Evolutionary conservation across 2,888 invertebrate species (phyloP).

Genomic region (Subacronicta megacephala): DNA sequence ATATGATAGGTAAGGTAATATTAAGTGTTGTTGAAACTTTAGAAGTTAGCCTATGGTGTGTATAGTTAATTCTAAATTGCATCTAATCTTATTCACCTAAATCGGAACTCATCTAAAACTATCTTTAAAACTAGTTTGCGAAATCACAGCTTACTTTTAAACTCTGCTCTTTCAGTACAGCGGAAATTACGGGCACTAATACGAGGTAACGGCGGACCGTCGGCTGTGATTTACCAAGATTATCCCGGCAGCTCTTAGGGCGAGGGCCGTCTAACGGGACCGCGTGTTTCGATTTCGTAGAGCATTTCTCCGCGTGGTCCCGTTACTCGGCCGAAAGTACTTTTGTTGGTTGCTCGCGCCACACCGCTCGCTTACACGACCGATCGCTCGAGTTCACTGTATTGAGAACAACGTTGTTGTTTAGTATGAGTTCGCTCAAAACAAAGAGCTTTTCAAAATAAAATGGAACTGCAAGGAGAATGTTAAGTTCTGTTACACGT

Average conservation of each 20-base stretch:
- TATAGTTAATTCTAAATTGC: too few species aligned
- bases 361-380: slow-evolving; percentile 69
- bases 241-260: slow-evolving; percentile 79
- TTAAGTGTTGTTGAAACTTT: neutral
- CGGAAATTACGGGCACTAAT: slow-evolving; percentile 53
- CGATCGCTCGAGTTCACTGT: slow-evolving; percentile 83
- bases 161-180: slow-evolving; percentile 54
- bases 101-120: neutral
- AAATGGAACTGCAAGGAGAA: slow-evolving; percentile 55
- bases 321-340: slow-evolving; percentile 89
- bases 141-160: slow-evolving; percentile 54
- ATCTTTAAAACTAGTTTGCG: slow-evolving; percentile 9
- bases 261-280: slow-evolving; percentile 87
- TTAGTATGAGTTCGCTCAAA: slow-evolving; percentile 75
- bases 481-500: slow-evolving; percentile 61
- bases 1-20: too few species aligned
- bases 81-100: too few species aligned
- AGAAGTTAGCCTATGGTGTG: too few species aligned
- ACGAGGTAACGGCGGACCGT: slow-evolving; percentile 63
- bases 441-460: slow-evolving; percentile 79
- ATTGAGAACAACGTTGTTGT: slow-evolving; percentile 78
- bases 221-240: slow-evolving; percentile 80
- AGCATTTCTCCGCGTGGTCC: slow-evolving; percentile 88
- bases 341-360: slow-evolving; percentile 80
- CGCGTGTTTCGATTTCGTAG: slow-evolving; percentile 90